Base-by-base conservation (phyloP, 53 echinoderm and acorn worm species). In the Luidia sarsii region DNA sequence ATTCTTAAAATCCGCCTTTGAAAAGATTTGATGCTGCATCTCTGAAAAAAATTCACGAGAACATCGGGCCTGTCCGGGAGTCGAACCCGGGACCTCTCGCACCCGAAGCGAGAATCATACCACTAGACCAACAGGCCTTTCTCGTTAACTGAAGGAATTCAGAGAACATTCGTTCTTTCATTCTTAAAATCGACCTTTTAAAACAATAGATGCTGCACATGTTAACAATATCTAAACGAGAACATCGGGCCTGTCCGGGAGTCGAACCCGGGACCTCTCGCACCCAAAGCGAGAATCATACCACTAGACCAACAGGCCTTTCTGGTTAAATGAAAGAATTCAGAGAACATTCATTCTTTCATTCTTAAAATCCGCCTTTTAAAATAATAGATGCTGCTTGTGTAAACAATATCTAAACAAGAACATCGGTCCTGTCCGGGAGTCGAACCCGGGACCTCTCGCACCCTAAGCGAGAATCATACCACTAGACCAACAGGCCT, bases 21-120 rank as follows among this genome's bases (percentile, higher is more conserved):
- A n/a, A n/a, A n/a, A n/a, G n/a, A n/a, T n/a, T n/a, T n/a, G n/a
- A n/a, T n/a, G n/a, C n/a, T n/a, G n/a, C n/a, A n/a, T n/a, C n/a
- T 45, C n/a, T n/a, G n/a, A n/a, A n/a, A n/a, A n/a, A n/a, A n/a
- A n/a, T n/a, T n/a, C n/a, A n/a, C n/a, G n/a, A n/a, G n/a, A n/a
- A n/a, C n/a, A n/a, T n/a, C n/a, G 68, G 69, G 69, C 83, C 67
- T 53, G 83, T 84, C 86, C 86, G 86, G 86, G 86, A 86, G 54
- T 86, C 67, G 86, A 86, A 86, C 80, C 86, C 86, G 86, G 86
- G 86, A 81, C 86, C 80, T 86, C 80, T 86, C 86, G 86, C 80
- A 87, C 87, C 87, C 87, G 51, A 86, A 86, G 81, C 87, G 87
- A 86, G 87, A 85, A 85, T 85, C 85, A 85, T 85, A 65, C 85